These are phyloP conservation scores for Flexamia atlantica DNA, from an alignment of 2,888 invertebrate genomes.

Conservation along the genomic window DNA sequence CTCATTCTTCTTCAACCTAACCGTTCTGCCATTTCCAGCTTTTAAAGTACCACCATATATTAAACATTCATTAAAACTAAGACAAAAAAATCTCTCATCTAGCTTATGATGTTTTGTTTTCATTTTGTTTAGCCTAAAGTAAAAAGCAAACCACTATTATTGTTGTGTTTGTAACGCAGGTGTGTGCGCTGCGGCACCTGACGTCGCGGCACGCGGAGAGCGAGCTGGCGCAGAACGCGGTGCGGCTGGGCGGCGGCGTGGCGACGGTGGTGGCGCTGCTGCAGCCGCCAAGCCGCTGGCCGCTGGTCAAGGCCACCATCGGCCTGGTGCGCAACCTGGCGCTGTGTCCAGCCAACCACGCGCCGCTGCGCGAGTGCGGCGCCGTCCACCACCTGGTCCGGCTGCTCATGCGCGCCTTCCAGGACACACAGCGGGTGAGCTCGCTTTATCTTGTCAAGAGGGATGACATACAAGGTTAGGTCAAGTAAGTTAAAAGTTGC, in stretches of 20 bases:
- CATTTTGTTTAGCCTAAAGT: no score
- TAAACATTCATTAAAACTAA: no score
- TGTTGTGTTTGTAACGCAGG: conserved; percentile 64
- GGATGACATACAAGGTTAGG: no score
- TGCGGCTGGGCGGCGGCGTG: conserved; percentile 94
- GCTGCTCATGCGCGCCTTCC: conserved; percentile 95
- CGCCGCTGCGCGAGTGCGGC: conserved; percentile 95
- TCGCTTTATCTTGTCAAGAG: no score
- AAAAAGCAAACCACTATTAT: not conserved
- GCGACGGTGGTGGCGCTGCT: conserved; percentile 95
- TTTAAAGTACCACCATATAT: no score
- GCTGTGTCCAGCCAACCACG: conserved; percentile 96
- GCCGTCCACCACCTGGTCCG: conserved; percentile 96
- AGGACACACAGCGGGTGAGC: conserved; percentile 94
- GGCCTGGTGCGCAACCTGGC: conserved; percentile 98
- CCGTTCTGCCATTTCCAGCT: no score
- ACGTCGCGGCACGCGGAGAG: conserved; percentile 98
- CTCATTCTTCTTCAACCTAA: no score
- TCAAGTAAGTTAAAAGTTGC: no score
- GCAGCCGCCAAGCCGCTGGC: conserved; percentile 98
- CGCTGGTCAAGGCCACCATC: conserved; percentile 97
- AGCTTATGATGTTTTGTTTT: no score
- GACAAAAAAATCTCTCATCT: no score
- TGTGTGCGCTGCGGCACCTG: conserved; percentile 98
- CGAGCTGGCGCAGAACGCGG: conserved; percentile 98